Conservation (phyloP, 2,113 vertebrate species). For the Corythoichthys intestinalis region DNA sequence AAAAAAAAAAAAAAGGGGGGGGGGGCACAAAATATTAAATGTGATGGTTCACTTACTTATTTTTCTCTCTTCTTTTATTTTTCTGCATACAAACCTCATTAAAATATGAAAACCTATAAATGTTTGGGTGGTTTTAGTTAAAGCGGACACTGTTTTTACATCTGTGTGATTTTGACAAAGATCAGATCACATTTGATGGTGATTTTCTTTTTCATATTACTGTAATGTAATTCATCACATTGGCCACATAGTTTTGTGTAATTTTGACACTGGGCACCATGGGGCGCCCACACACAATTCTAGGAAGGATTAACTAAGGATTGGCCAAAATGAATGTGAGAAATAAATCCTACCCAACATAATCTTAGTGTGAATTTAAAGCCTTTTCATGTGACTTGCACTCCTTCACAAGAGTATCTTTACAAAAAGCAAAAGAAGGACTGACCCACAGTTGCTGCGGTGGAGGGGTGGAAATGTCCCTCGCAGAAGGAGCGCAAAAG, state of each 20-base stretch:
- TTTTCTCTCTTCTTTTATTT: no score
- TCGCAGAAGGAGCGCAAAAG: conserved; percentile 85
- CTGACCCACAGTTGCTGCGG: conserved; percentile 84
- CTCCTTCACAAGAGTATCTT: conserved; percentile 22
- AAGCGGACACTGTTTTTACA: no score
- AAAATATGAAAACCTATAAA: no score
- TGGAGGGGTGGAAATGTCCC: conserved; percentile 75
- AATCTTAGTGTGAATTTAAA: conserved; percentile 67
- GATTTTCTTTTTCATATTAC: no score
- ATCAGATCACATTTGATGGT: no score
- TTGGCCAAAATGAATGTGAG: conserved; percentile 40
- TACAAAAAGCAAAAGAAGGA: neutral
- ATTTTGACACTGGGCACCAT: conserved; percentile 7
- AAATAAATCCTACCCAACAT: conserved; percentile 49
- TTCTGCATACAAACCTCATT: no score
- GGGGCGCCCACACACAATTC: neutral
- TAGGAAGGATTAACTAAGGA: neutral
- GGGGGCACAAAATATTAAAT: no score
- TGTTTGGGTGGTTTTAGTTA: no score
- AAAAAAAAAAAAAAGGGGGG: no score
- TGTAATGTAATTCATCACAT: neutral
- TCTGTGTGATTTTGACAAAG: no score
- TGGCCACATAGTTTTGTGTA: conserved; percentile 1
- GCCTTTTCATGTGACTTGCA: conserved; percentile 62
- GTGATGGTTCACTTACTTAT: no score